Evolutionary conservation across 2,113 vertebrate species (phyloP).

Genomic region (Butastur rufipennis): DNA sequence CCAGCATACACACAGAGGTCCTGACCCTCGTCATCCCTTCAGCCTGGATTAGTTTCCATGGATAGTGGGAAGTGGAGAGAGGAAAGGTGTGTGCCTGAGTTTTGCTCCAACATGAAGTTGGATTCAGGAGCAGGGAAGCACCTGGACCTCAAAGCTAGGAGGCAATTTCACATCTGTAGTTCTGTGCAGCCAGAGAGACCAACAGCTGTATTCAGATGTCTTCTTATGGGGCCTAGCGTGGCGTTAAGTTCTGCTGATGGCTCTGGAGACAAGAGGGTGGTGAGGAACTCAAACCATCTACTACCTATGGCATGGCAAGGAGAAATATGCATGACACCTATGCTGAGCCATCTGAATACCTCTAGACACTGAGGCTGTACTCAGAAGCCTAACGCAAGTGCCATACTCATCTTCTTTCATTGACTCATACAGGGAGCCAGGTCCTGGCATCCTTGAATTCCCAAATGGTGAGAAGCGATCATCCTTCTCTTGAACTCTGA

Average conservation of each 20-base stretch:
- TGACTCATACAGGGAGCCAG: not conserved
- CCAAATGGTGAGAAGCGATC: not conserved
- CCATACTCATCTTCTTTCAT: rapidly evolving
- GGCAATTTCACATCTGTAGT: not conserved
- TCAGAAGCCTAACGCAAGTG: not conserved
- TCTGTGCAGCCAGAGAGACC: not conserved
- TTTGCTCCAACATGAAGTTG: not conserved
- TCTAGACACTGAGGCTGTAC: not conserved
- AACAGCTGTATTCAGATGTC: not conserved
- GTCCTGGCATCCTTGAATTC: not conserved
- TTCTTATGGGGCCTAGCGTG: not conserved
- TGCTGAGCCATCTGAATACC: not conserved
- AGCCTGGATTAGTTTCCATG: not conserved
- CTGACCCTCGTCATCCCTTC: not conserved
- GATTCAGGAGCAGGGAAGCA: not conserved
- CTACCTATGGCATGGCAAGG: not conserved
- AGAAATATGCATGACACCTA: not conserved
- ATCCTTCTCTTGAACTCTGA: not conserved
- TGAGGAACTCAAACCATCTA: not conserved
- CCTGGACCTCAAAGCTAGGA: not conserved
- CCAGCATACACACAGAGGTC: not conserved
- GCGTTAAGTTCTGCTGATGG: not conserved
- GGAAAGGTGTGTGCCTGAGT: not conserved
- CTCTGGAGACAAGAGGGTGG: not conserved
- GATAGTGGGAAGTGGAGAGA: not conserved